Conservation (phyloP, 1,140 invertebrate species). For the Potamilus streckersoni region DNA sequence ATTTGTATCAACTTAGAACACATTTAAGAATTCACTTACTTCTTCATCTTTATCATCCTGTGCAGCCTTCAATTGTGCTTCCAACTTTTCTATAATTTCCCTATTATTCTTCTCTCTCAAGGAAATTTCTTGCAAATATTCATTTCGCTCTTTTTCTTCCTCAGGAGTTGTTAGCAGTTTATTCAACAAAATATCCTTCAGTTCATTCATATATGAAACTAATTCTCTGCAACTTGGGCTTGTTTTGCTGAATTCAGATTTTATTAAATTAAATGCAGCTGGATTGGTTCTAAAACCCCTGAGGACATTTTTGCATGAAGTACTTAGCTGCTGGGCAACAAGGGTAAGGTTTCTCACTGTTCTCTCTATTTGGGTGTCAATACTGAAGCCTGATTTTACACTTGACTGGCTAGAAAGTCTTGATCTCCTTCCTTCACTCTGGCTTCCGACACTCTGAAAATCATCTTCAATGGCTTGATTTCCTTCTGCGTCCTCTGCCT, state of each 20-base stretch:
- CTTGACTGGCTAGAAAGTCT: slow-evolving; percentile 31
- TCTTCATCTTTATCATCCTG: slow-evolving; percentile 65
- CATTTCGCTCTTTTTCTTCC: slow-evolving; percentile 62
- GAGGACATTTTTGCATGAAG: slow-evolving; percentile 63
- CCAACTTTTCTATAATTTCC: slow-evolving; percentile 61
- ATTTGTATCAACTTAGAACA: too few relatives aligned
- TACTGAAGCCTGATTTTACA: slow-evolving; percentile 36
- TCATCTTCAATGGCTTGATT: slow-evolving; percentile 7
- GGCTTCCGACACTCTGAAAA: background rate
- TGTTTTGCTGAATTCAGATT: slow-evolving; percentile 28
- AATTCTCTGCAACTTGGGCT: slow-evolving; percentile 29
- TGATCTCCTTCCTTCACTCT: slow-evolving; percentile 8
- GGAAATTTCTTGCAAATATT: slow-evolving; percentile 60
- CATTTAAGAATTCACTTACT: slow-evolving; percentile 34
- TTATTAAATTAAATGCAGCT: slow-evolving; percentile 51
- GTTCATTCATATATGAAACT: slow-evolving; percentile 51
- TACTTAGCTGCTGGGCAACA: slow-evolving; percentile 59
- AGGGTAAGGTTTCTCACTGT: slow-evolving; percentile 51
- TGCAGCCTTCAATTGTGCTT: slow-evolving; percentile 59
- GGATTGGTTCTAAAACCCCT: slow-evolving; percentile 57
- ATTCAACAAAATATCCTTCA: slow-evolving; percentile 60
- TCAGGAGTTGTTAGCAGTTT: slow-evolving; percentile 64
- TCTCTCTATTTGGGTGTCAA: slow-evolving; percentile 50
- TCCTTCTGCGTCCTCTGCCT: slow-evolving; percentile 22
- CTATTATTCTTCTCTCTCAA: slow-evolving; percentile 60